Evolutionary conservation across 2,113 vertebrate species (phyloP).

Genomic region (Nothobranchius kuhntae): DNA sequence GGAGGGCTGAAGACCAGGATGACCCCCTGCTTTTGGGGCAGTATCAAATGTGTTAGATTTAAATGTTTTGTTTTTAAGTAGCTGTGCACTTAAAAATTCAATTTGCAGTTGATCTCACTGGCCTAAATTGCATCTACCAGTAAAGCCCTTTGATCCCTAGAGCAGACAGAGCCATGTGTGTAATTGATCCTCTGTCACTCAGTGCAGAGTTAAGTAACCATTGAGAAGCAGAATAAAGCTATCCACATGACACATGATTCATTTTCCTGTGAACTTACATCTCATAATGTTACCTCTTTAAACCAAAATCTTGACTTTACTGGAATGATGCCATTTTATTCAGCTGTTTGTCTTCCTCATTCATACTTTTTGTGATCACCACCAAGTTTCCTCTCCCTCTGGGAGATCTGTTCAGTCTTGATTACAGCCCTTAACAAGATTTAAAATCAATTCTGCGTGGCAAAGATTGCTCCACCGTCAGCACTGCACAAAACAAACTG

Average conservation of each 20-base stretch:
- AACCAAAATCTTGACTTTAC: too few relatives aligned
- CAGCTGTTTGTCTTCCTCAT: too few relatives aligned
- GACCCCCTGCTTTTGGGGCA: too few relatives aligned
- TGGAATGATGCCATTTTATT: too few relatives aligned
- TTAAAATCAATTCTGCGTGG: slow-evolving; percentile 17
- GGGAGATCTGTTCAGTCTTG: slow-evolving; percentile 18
- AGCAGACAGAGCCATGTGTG: slow-evolving; percentile 60
- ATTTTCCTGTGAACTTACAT: slow-evolving; percentile 16
- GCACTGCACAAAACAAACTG: slow-evolving; percentile 20
- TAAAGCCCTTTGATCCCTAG: slow-evolving; percentile 58
- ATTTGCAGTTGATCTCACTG: slow-evolving; percentile 30
- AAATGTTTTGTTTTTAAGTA: slow-evolving; percentile 51
- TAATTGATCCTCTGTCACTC: slow-evolving; percentile 63
- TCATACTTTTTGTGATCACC: too few relatives aligned
- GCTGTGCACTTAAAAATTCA: slow-evolving; percentile 35
- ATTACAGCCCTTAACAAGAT: slow-evolving; percentile 8
- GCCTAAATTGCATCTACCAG: slow-evolving; percentile 47
- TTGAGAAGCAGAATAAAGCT: slow-evolving; percentile 23
- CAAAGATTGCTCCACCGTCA: slow-evolving; percentile 6
- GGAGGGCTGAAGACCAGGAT: too few relatives aligned
- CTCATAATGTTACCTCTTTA: too few relatives aligned
- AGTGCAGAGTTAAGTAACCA: slow-evolving; percentile 54
- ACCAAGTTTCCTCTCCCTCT: neutral
- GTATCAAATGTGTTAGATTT: slow-evolving; percentile 1
- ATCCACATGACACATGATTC: slow-evolving; percentile 29